Evolutionary conservation across 2,888 invertebrate species (phyloP), one percentile per base, ranked within the genome.

Genomic region (Meandrusa payeni): DNA sequence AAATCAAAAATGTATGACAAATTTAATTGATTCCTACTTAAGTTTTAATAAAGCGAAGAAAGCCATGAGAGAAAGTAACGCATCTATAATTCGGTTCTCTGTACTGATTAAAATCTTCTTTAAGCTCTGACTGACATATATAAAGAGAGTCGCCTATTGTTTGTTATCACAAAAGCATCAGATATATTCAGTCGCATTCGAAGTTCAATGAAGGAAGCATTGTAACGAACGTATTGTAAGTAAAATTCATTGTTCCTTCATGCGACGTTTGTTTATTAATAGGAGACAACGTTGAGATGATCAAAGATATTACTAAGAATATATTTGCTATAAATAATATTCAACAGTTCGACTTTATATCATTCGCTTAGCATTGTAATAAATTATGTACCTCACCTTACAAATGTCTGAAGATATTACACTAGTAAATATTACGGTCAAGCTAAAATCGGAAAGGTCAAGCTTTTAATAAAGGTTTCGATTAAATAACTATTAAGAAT

Each of bases 351-450:
- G 51, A 66, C n/a, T 67, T 63, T 50, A 50, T 42, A 76, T 81
- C 76, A 79, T 80, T 78, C 76, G 72, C 19, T 39, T n/a, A 55
- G 55, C 66, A 52, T 48, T 46, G 55, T 48, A 64, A 66, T 81
- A 66, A 76, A 81, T 81, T 74, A 81, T 79, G 69, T 76, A 80
- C 62, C 54, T 51, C 60, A 57, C 59, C 57, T 66, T 65, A 66
- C 59, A 54, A 60, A 57, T 54, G 57, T 59, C 64, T 53, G 52
- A 59, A 59, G 63, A 61, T 79, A 77, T 77, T 76, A 77, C 64
- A 60, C 55, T 61, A 61, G 48, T 43, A 39, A 57, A 57, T 53
- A 47, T 51, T 56, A 59, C 62, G 69, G 64, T 70, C 56, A 66
- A 31, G 59, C 58, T 68, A 65, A 66, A 69, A 72, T 67, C 55